A percentile compares a stretch with the other conserved stretches of the same genome.
These are phyloP conservation scores for Temnothorax curvispinosus DNA, from an alignment of 1,140 invertebrate species.

Conservation along the genomic window DNA sequence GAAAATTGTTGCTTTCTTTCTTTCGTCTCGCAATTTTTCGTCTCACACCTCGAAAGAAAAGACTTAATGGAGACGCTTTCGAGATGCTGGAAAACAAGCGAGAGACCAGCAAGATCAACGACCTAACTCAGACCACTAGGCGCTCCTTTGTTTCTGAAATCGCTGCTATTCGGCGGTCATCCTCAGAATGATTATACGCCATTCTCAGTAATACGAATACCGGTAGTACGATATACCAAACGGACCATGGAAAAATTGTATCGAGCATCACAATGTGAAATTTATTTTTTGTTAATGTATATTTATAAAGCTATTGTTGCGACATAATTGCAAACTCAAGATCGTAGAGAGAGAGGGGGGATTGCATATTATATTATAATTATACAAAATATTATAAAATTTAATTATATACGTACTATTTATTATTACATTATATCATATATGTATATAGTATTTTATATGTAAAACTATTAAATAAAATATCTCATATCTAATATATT, in stretches of 20 bases:
- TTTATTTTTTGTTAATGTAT: neutral
- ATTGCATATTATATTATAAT: conserved; percentile 5
- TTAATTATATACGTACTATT: neutral
- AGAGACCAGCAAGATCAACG: conserved; percentile 49
- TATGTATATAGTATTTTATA: too few species aligned
- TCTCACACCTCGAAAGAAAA: conserved; percentile 47
- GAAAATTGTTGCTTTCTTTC: conserved; percentile 39
- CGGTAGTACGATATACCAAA: neutral
- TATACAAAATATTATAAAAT: conserved; percentile 8
- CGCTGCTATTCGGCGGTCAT: conserved; percentile 20
- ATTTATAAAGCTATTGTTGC: neutral
- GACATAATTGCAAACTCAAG: neutral
- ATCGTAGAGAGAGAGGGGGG: neutral
- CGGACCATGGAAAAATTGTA: neutral
- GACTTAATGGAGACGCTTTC: conserved; percentile 54
- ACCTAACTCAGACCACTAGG: conserved; percentile 30
- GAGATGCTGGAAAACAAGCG: conserved; percentile 46
- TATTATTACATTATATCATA: neutral
- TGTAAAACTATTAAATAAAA: neutral
- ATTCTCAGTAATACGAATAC: conserved; percentile 11
- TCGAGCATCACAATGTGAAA: neutral
- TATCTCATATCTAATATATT: neutral
- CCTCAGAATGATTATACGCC: conserved; percentile 16
- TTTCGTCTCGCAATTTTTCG: conserved; percentile 52
- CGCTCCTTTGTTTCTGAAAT: conserved; percentile 43